Percentiles rank a stretch among this genome's conserved stretches.
Conservation (phyloP, 2,113 vertebrate species). For the Hydrochoerus hydrochaeris region DNA sequence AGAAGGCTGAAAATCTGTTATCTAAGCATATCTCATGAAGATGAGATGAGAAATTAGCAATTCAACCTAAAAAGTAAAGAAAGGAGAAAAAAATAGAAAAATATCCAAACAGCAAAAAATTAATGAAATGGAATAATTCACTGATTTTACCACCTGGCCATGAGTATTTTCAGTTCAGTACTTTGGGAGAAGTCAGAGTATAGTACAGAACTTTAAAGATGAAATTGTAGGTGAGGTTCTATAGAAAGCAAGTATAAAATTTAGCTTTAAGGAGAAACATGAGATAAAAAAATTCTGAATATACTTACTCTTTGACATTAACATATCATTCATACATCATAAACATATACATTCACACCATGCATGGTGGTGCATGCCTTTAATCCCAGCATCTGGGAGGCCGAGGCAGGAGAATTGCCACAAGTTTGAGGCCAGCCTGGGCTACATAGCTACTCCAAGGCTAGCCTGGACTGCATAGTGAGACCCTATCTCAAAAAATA, state of each 20-base stretch:
- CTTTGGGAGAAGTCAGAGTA: not conserved
- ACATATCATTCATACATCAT: not conserved
- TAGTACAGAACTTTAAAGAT: not conserved
- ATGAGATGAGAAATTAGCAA: not conserved
- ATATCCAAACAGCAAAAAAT: not conserved
- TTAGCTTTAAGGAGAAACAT: not conserved
- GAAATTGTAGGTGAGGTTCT: not conserved
- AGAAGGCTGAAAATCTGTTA: not conserved
- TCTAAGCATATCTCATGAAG: not conserved
- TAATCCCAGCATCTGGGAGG: not conserved
- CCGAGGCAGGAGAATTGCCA: not conserved
- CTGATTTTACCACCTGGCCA: not conserved
- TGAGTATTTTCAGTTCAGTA: not conserved
- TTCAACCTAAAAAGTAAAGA: not conserved
- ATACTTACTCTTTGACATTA: not conserved
- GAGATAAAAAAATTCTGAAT: not conserved
- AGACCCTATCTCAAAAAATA: not conserved
- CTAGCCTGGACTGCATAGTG: not conserved
- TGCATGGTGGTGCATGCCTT: too few relatives aligned
- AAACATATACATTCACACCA: not conserved
- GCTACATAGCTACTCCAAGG: not conserved
- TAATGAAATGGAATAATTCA: not conserved
- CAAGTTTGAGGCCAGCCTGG: not conserved
- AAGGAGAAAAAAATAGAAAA: not conserved
- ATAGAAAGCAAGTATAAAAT: not conserved